phyloP scores from a whole-genome alignment of 2,113 vertebrate species.

The Hippocampus barbouri region DNA sequence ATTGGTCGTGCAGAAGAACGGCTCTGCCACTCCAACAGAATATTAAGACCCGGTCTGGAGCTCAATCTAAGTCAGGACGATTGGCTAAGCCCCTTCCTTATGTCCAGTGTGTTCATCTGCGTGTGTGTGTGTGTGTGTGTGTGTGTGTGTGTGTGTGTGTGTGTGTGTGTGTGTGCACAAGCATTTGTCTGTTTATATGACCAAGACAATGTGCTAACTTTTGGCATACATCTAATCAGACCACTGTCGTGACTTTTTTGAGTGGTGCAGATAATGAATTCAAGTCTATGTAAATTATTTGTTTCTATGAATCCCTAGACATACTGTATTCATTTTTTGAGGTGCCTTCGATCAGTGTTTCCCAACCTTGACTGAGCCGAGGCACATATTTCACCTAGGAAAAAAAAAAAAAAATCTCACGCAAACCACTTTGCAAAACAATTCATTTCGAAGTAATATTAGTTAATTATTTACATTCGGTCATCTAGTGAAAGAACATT shows the following conservation, averaged over 20 bases:
- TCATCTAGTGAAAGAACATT: no score
- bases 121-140: not conserved
- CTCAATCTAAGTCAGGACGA: constrained; percentile 63
- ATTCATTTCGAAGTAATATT: no score
- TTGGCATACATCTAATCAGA: no score
- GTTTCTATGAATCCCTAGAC: no score
- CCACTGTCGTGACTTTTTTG: not conserved
- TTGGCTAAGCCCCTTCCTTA: constrained; percentile 75
- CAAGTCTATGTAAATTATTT: no score
- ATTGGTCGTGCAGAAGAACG: constrained; percentile 88
- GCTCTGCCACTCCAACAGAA: constrained; percentile 77
- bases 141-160: constrained; percentile 26
- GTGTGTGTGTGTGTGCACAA: constrained; percentile 6
- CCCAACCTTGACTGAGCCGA: no score
- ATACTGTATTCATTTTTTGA: no score
- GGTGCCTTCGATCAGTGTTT: no score
- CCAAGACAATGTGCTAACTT: not conserved
- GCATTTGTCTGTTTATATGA: not conserved
- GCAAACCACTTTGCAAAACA: no score
- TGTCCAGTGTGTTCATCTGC: constrained; percentile 53
- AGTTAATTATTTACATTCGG: no score
- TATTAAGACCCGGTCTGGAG: constrained; percentile 79
- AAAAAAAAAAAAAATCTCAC: no score
- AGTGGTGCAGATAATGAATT: not conserved
- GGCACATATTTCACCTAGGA: no score